Evolutionary conservation across 2,888 invertebrate genomes (phyloP), one percentile per base, ranked within the genome.

Genomic region (Diaphora mendica): DNA sequence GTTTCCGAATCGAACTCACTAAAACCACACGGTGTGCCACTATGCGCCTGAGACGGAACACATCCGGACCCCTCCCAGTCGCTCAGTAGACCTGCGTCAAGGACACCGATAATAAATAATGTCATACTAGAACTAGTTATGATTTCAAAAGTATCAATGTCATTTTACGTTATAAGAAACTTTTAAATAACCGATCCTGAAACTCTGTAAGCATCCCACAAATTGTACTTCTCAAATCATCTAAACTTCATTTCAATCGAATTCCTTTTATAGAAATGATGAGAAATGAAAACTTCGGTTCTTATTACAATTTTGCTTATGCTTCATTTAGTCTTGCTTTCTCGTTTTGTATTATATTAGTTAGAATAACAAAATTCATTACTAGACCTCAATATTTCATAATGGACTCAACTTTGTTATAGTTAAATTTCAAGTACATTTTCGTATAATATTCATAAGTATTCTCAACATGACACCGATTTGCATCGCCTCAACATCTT

Each of bases 401-500:
- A 62, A 62, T 62, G 15, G 13, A 70, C 33, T n/a, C 1, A 2
- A 66, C 26, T 30, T 26, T 44, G 44, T 44, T 33, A 51, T 66
- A 71, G 39, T 48, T 66, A 26, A 26, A 59, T 59, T 26, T 30
- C 42, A 35, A 33, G 2, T 42, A n/a, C 65, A 44, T 67, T 44
- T 67, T 74, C 30, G 66, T 65, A 68, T 15, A 71, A 64, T 59
- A 75, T 69, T 79, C 71, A 64, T 71, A 74, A 76, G 69, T 79
- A 67, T 77, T 83, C 77, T 48, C 74, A 75, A 79, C 77, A 73
- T 42, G 62, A 66, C 77, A 81, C n/a, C 73, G 86, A 86, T 87
- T 86, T 87, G 86, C 85, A 86, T 84, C 78, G 75, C 75, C 74
- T 73, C 62, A 72, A 68, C 66, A 70, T 77, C 75, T 77, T 74